phyloP scores from a whole-genome alignment of 2,888 invertebrate species.

The Cerastoderma edule region DNA sequence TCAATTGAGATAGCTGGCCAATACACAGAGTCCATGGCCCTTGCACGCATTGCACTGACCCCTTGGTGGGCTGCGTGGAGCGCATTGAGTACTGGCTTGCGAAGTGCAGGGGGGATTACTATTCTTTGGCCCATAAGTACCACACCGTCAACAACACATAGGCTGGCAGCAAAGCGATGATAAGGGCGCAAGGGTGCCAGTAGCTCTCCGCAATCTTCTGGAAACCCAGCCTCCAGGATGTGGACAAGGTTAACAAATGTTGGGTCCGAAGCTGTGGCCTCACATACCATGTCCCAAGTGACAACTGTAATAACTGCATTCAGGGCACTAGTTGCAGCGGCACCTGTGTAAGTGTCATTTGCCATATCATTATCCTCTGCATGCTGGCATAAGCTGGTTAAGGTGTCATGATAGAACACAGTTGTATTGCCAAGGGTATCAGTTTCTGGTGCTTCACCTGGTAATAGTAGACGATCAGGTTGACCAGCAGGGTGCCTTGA shows the following conservation, averaged over 20 bases:
- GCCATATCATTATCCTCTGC: constrained; percentile 15
- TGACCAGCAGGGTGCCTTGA: constrained; percentile 38
- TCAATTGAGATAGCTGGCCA: too few species aligned
- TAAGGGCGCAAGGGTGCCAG: too few species aligned
- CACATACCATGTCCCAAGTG: constrained; percentile 48
- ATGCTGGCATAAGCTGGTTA: constrained; percentile 1
- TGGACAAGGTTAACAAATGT: constrained; percentile 24
- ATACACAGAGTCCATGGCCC: too few species aligned
- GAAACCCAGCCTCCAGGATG: constrained; percentile 27
- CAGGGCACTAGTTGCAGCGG: constrained; percentile 33
- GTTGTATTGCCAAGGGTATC: not conserved
- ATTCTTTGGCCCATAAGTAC: too few species aligned
- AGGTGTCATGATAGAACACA: not conserved
- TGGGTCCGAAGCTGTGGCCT: constrained; percentile 43
- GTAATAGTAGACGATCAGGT: constrained; percentile 32
- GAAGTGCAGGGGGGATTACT: too few species aligned
- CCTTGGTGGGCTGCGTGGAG: too few species aligned
- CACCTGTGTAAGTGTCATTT: constrained; percentile 36
- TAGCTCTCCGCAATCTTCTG: too few species aligned
- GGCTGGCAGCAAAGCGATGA: too few species aligned
- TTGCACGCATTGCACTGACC: too few species aligned
- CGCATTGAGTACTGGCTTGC: too few species aligned
- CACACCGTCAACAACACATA: too few species aligned
- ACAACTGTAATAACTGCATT: constrained; percentile 32
- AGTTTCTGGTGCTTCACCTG: constrained; percentile 28